A percentile compares a stretch with the other conserved stretches of the same genome.
phyloP scores from a whole-genome alignment of 2,797 vertebrate species.

The Petrocephalus sullivani region DNA sequence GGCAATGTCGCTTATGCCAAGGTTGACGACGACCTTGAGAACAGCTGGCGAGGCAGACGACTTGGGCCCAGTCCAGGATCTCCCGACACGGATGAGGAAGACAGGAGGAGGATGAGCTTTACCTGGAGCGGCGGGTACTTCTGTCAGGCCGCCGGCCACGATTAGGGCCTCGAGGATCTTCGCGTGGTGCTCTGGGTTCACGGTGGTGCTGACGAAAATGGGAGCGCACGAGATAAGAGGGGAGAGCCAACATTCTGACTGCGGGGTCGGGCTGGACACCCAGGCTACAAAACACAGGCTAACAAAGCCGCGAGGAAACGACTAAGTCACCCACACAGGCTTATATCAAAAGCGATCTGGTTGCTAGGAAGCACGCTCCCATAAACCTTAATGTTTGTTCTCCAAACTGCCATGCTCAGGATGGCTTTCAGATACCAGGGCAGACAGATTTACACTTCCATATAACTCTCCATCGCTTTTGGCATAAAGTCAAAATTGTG shows the following conservation, averaged over 20 bases:
- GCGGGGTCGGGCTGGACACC: neutral
- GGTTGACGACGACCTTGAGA: neutral
- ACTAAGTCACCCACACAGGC: neutral
- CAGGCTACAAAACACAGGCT: neutral
- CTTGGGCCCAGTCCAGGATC: neutral
- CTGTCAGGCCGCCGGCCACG: slow-evolving; percentile 49
- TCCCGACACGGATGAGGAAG: neutral
- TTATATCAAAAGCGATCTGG: neutral
- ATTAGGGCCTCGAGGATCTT: slow-evolving; percentile 72
- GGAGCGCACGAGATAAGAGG: neutral
- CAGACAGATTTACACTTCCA: neutral
- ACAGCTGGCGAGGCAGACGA: neutral
- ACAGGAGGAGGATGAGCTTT: slow-evolving; percentile 28
- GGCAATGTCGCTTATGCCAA: neutral
- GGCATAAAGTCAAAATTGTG: neutral
- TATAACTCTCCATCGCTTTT: slow-evolving; percentile 1
- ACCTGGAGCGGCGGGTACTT: slow-evolving; percentile 68
- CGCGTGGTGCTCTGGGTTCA: slow-evolving; percentile 58
- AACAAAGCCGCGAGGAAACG: neutral
- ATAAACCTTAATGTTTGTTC: neutral
- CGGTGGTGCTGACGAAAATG: slow-evolving; percentile 49
- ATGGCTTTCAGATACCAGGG: neutral
- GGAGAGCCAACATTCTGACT: neutral
- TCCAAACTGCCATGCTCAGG: too few species aligned
- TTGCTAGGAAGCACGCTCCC: neutral